Evolutionary conservation across 2,113 vertebrate species (phyloP).

Genomic region (Lampris incognitus): DNA sequence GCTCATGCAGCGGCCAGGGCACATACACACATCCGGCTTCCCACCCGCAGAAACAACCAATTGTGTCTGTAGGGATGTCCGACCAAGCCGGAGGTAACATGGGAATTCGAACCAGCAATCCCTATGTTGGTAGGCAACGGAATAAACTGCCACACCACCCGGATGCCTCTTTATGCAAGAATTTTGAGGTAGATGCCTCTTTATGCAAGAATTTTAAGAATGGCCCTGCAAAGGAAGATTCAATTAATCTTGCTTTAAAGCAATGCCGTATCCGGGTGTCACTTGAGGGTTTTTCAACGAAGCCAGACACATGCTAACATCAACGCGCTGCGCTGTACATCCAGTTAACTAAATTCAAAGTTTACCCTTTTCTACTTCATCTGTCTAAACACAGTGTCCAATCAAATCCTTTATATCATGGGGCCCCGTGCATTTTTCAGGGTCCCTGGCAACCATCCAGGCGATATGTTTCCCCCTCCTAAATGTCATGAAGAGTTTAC

Average conservation of each 20-base stretch:
- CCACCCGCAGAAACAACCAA: too few relatives aligned
- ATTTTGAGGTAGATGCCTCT: too few relatives aligned
- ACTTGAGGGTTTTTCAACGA: background rate
- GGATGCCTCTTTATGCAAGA: too few relatives aligned
- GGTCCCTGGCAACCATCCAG: conserved; percentile 19
- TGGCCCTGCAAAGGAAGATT: background rate
- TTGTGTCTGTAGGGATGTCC: too few relatives aligned
- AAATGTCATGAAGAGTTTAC: conserved; percentile 16
- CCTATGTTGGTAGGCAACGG: too few relatives aligned
- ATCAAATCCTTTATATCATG: background rate
- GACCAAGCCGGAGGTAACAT: too few relatives aligned
- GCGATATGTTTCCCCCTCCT: background rate
- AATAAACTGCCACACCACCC: too few relatives aligned
- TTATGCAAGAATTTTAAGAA: background rate
- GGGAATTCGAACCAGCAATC: too few relatives aligned
- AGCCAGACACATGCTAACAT: background rate
- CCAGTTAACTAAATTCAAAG: conserved; percentile 7
- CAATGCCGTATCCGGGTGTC: background rate
- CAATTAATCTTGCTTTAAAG: background rate
- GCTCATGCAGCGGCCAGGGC: too few relatives aligned
- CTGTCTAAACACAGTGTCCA: conserved; percentile 40
- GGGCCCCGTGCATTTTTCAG: conserved; percentile 1
- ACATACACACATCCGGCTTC: too few relatives aligned
- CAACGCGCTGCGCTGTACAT: background rate
- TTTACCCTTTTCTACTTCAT: conserved; percentile 24